A percentile compares a stretch with the other conserved stretches of the same genome.
Evolutionary conservation across 2,888 invertebrate genomes (phyloP).

Genomic region (Drosophila picticornis): DNA sequence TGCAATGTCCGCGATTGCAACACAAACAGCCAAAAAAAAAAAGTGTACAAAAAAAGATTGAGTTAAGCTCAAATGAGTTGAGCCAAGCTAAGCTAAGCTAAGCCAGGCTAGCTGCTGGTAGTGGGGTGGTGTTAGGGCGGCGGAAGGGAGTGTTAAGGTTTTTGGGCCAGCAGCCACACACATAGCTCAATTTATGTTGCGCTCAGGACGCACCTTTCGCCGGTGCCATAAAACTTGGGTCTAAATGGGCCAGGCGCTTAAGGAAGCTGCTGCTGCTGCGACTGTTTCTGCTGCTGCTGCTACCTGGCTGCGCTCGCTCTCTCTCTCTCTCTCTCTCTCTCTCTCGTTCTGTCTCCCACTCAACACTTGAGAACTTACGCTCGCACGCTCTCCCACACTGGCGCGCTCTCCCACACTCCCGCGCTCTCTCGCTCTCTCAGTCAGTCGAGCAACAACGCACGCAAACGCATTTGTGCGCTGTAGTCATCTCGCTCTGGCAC

Average conservation of each 20-base stretch:
- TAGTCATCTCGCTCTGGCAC: slow-evolving; percentile 50
- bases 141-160: slow-evolving; percentile 23
- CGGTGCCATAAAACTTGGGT: slow-evolving; percentile 52
- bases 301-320: slow-evolving; percentile 32
- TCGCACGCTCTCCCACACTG: not conserved
- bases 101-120: not conserved
- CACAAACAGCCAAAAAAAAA: slow-evolving; percentile 42
- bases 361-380: slow-evolving; percentile 22
- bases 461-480: slow-evolving; percentile 31
- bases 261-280: slow-evolving; percentile 49
- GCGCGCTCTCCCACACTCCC: slow-evolving; percentile 18
- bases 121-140: slow-evolving; percentile 13
- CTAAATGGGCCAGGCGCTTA: slow-evolving; percentile 56
- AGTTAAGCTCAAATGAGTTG: slow-evolving; percentile 15
- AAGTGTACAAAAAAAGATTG: slow-evolving; percentile 10
- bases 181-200: not conserved
- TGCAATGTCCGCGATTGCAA: slow-evolving; percentile 81
- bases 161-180: slow-evolving; percentile 21
- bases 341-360: slow-evolving; percentile 4
- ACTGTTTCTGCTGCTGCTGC: not conserved
- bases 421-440: slow-evolving; percentile 4
- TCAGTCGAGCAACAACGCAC: slow-evolving; percentile 30
- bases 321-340: slow-evolving; percentile 1
- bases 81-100: slow-evolving; percentile 2
- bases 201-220: slow-evolving; percentile 52